Evolutionary conservation across 64 coral and sea anemone genomes (phyloP), one percentile per base, ranked within the genome.

Genomic region (Orbicella faveolata): DNA sequence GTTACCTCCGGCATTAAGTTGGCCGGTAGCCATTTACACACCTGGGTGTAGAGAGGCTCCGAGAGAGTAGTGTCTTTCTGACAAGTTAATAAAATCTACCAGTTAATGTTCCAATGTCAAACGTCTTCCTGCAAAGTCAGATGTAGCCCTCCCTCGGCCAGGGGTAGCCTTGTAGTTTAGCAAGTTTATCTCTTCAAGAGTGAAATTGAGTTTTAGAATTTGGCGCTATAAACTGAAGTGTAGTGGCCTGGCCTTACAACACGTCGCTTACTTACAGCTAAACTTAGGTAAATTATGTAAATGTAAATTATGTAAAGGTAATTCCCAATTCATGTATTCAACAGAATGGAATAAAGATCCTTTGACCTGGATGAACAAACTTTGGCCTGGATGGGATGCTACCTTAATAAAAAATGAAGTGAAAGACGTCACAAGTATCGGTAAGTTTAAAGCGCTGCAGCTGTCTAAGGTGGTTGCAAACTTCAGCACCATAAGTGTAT

Each of bases 331-430:
- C 21, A 20, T 79, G 77, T 55, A 79, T 61, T 53, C 20, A 21
- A 79, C 48, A 79, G 77, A 53, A 4, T 79, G 77, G 77, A 79
- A 79, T 26, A 26, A 57, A 79, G 77, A 79, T 79, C 52, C 77
- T 53, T 79, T 79, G 44, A 48, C 44, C 5, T 48, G 44, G 44
- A 48, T 6, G 44, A 61, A 81, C 57, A 81, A 81, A 81, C 79
- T 63, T 81, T 81, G 79, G 79, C 54, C 26, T 81, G 79, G 79
- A 64, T 81, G 79, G 79, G 26, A 81, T 81, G 79, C 9, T 81
- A 81, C 79, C 57, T 19, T 81, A 34, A 36, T 13, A 81, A 36
- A 81, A 81, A 81, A 61, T 63, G 25, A 12, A 81, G 79, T 81
- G 57, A 63, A 81, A 35, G 79, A 34, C 79, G 34, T 81, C 79